Conservation (phyloP, 2,888 invertebrate genomes). For the Rosalia funebris region DNA sequence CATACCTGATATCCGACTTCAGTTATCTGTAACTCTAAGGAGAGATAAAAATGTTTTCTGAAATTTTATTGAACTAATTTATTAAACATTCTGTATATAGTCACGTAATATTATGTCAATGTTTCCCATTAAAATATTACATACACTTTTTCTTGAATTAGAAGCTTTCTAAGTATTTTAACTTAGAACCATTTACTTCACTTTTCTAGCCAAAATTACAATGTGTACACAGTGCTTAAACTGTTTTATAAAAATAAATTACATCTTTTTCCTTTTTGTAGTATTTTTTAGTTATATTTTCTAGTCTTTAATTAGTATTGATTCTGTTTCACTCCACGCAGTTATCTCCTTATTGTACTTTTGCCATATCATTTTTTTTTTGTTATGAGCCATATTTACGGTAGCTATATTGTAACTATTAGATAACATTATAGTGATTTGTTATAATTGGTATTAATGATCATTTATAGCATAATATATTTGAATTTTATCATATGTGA, state of each 20-base stretch:
- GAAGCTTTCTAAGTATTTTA: too few species aligned
- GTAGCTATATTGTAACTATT: conserved; percentile 31
- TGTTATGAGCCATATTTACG: conserved; percentile 23
- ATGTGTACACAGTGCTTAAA: too few species aligned
- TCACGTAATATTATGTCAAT: too few species aligned
- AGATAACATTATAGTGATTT: conserved; percentile 31
- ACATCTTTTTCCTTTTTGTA: background rate
- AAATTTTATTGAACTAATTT: too few species aligned
- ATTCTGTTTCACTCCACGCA: conserved; percentile 4
- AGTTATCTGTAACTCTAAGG: too few species aligned
- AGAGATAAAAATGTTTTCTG: too few species aligned
- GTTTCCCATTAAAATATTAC: too few species aligned
- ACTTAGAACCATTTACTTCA: too few species aligned
- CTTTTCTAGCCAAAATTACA: too few species aligned
- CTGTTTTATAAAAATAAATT: background rate
- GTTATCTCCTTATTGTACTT: conserved; percentile 4
- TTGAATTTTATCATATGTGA: conserved; percentile 40
- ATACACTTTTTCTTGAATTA: too few species aligned
- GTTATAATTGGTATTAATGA: conserved; percentile 32
- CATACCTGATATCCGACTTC: too few species aligned
- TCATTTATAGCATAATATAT: conserved; percentile 39
- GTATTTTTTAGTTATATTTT: conserved; percentile 22
- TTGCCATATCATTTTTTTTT: conserved; percentile 28
- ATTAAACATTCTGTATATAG: too few species aligned
- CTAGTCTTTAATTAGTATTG: conserved; percentile 27